Percentiles rank a stretch among this genome's conserved stretches.
These are phyloP conservation scores for Norana najaformis DNA, from an alignment of 2,888 invertebrate species.

Conservation along the genomic window DNA sequence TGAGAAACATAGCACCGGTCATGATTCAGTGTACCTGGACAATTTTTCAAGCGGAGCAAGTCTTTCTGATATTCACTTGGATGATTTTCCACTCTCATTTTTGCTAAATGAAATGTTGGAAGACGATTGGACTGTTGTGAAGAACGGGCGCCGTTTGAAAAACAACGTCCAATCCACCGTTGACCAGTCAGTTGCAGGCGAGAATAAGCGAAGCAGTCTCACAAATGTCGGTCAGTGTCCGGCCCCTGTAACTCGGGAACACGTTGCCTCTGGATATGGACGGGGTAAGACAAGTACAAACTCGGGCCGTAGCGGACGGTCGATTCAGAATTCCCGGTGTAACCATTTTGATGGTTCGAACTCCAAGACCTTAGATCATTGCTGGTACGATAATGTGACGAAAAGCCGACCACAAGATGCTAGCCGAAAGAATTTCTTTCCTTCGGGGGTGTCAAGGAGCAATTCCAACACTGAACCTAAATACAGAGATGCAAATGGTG, in stretches of 20 bases:
- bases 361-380: background rate
- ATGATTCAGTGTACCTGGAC: background rate
- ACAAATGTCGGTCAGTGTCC: background rate
- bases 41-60: background rate
- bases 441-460: background rate
- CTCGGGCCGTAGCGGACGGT: background rate
- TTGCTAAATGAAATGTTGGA: background rate
- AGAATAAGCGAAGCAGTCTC: background rate
- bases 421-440: background rate
- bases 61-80: background rate
- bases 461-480: background rate
- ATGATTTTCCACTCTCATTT: background rate
- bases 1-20: background rate
- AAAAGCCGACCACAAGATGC: background rate
- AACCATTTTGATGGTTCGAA: background rate
- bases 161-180: background rate
- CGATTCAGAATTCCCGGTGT: background rate
- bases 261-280: background rate
- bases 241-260: too few species aligned
- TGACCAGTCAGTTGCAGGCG: background rate
- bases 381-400: background rate
- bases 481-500: background rate
- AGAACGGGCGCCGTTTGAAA: background rate
- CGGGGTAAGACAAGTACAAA: background rate
- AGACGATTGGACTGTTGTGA: slow-evolving; percentile 1